phyloP scores from a whole-genome alignment of 2,797 vertebrate genomes.

The Enoplosus armatus region DNA sequence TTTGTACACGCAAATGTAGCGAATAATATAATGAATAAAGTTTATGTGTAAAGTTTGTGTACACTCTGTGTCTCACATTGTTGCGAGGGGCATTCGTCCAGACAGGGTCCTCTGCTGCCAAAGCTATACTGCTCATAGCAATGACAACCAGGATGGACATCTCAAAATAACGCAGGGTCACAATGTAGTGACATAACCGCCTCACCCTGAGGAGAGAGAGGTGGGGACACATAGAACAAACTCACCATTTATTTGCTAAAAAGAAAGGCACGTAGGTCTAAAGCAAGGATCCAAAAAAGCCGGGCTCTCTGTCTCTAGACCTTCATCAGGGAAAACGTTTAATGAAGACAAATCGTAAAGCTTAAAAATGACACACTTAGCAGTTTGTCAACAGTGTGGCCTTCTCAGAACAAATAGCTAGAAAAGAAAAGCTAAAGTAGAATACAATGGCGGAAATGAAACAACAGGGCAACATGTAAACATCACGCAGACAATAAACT shows the following conservation, averaged over 20 bases:
- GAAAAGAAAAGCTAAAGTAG: neutral
- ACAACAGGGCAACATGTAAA: neutral
- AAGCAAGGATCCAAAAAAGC: neutral
- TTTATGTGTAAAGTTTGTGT: neutral
- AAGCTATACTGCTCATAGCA: slow-evolving; percentile 95
- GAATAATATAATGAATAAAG: neutral
- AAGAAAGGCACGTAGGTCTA: neutral
- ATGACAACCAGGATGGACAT: slow-evolving; percentile 98
- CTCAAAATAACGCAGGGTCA: slow-evolving; percentile 96
- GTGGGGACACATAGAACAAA: neutral
- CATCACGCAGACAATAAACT: neutral
- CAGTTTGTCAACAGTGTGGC: no score
- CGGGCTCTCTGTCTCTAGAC: neutral
- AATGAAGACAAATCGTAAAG: neutral
- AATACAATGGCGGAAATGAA: neutral
- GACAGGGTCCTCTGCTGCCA: slow-evolving; percentile 96
- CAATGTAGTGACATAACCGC: slow-evolving; percentile 93
- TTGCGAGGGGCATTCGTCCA: slow-evolving; percentile 91
- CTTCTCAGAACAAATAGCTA: neutral
- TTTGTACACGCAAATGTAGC: neutral
- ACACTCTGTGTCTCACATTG: slow-evolving; percentile 85
- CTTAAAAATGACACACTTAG: neutral
- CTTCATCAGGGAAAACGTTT: neutral
- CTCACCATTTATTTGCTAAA: neutral
- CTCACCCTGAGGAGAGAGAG: slow-evolving; percentile 86